These are phyloP conservation scores for Puntigrus tetrazona DNA, from an alignment of 2,113 vertebrate genomes.

Conservation along the genomic window DNA sequence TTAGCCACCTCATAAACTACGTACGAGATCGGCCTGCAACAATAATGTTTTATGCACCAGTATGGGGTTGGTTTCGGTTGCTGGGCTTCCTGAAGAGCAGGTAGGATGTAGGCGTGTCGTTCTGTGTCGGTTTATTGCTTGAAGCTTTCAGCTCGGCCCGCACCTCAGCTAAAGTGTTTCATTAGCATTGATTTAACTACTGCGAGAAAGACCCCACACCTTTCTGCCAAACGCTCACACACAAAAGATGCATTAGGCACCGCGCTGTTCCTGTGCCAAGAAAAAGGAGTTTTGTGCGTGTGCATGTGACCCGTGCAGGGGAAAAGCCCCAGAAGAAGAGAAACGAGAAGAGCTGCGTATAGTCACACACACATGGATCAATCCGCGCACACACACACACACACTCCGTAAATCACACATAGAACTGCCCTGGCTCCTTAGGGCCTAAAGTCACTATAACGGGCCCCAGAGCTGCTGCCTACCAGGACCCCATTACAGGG, in stretches of 20 bases:
- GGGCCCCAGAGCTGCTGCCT: conserved; percentile 59
- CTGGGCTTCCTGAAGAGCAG: background rate
- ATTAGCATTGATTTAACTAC: conserved; percentile 70
- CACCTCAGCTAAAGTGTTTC: conserved; percentile 73
- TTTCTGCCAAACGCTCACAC: conserved; percentile 52
- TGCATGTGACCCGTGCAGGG: background rate
- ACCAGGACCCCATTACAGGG: conserved; percentile 62
- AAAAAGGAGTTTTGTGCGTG: conserved; percentile 49
- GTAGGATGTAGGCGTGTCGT: conserved; percentile 13
- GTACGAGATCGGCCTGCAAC: too few species aligned
- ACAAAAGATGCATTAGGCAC: conserved; percentile 61
- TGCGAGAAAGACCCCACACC: conserved; percentile 64
- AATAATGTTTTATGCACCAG: background rate
- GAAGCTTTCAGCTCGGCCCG: conserved; percentile 57
- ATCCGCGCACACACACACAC: conserved; percentile 71
- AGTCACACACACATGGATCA: conserved; percentile 65
- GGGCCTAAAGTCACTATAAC: conserved; percentile 59
- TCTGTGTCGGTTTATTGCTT: conserved; percentile 44
- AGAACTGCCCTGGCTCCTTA: conserved; percentile 58
- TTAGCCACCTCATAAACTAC: too few species aligned
- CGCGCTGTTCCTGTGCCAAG: conserved; percentile 56
- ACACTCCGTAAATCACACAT: conserved; percentile 76
- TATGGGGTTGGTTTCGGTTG: background rate
- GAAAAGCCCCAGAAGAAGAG: conserved; percentile 51
- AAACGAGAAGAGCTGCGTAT: conserved; percentile 11